A percentile compares a stretch with the other conserved stretches of the same genome.
Evolutionary conservation across 2,113 vertebrate species (phyloP).

Genomic region (Bubalus kerabau): DNA sequence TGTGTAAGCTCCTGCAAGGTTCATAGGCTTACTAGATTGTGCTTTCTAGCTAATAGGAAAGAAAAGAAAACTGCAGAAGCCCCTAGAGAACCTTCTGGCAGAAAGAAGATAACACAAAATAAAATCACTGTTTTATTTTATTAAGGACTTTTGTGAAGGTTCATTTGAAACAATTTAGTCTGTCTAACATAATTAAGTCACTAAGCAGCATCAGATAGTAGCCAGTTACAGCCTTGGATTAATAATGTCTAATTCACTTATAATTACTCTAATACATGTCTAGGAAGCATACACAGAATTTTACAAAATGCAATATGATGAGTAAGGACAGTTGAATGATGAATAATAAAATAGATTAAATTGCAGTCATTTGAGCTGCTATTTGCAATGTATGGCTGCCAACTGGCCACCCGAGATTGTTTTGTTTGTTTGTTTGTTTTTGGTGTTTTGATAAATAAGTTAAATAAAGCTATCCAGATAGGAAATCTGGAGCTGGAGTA

Average conservation of each 20-base stretch:
- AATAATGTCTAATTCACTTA: conserved; percentile 58
- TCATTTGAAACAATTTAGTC: conserved; percentile 70
- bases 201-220: conserved; percentile 46
- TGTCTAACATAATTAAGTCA: conserved; percentile 71
- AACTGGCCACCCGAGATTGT: neutral
- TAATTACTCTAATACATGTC: conserved; percentile 29
- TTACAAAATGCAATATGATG: conserved; percentile 1
- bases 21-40: conserved; percentile 53
- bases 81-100: conserved; percentile 62
- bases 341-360: conserved; percentile 43
- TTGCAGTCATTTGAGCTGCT: conserved; percentile 26
- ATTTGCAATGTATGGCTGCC: conserved; percentile 52
- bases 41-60: conserved; percentile 60
- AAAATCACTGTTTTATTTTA: conserved; percentile 67
- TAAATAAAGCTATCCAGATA: conserved; percentile 40
- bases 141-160: conserved; percentile 66
- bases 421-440: neutral
- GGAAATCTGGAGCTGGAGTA: conserved; percentile 14
- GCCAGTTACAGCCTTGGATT: conserved; percentile 54
- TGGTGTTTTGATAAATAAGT: conserved; percentile 24
- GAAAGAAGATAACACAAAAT: conserved; percentile 60
- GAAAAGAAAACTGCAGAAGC: conserved; percentile 51
- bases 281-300: conserved; percentile 9
- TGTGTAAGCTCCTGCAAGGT: conserved; percentile 49
- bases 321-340: conserved; percentile 27